Evolutionary conservation across 2,797 vertebrate genomes (phyloP).

Genomic region (Sitta carolinensis): DNA sequence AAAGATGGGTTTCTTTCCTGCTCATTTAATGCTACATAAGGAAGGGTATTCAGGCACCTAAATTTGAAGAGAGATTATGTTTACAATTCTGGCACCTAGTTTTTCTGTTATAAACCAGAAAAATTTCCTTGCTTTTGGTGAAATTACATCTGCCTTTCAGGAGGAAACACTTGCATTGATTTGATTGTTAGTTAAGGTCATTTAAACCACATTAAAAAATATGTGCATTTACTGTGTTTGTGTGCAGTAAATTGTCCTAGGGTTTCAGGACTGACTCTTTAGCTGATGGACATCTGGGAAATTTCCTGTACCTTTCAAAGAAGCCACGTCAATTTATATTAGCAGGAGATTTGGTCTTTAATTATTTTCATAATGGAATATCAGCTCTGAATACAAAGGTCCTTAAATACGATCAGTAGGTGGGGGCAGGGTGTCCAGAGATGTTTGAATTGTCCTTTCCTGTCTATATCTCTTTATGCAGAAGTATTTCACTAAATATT

Average conservation of each 20-base stretch:
- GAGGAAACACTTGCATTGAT: background rate
- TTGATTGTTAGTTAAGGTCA: background rate
- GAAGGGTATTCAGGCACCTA: background rate
- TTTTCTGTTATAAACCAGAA: background rate
- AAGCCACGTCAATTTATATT: background rate
- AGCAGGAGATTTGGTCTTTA: background rate
- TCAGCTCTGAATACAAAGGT: background rate
- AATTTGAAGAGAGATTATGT: background rate
- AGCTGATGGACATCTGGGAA: background rate
- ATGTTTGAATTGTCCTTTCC: background rate
- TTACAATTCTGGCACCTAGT: background rate
- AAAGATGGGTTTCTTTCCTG: background rate
- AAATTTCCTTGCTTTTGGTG: background rate
- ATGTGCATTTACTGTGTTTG: background rate
- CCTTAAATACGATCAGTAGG: background rate
- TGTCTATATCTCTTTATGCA: background rate
- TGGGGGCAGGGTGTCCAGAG: rapidly evolving
- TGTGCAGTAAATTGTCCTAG: background rate
- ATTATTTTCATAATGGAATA: background rate
- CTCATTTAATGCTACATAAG: background rate
- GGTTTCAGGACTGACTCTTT: background rate
- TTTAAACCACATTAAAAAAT: background rate
- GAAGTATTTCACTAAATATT: constrained; percentile 15
- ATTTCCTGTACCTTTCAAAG: background rate
- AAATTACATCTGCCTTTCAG: background rate